Conservation (phyloP, 2,888 invertebrate species). For the Drosophila testacea region DNA sequence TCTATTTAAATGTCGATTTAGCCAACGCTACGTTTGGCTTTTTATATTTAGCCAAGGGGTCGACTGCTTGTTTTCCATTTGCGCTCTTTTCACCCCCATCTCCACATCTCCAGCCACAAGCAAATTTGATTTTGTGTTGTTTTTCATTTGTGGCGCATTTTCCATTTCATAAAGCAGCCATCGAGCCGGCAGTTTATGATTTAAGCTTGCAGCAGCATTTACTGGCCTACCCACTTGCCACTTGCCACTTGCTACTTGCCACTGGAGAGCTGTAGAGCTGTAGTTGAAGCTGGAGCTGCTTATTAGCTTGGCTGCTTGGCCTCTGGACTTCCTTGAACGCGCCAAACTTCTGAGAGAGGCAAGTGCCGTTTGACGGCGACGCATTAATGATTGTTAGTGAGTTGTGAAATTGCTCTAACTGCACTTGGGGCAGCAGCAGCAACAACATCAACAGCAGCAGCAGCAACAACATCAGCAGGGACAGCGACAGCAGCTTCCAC, state of each 20-base stretch:
- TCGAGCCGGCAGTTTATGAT: conserved; percentile 76
- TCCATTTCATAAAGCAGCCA: conserved; percentile 79
- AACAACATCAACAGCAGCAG: conserved; percentile 36
- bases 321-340: conserved; percentile 71
- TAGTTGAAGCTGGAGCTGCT: conserved; percentile 60
- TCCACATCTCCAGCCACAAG: conserved; percentile 1
- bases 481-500: conserved; percentile 62
- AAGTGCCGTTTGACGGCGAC: conserved; percentile 71
- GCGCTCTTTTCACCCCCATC: conserved; percentile 4
- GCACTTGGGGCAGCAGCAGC: conserved; percentile 68
- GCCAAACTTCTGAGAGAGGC: conserved; percentile 64
- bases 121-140: conserved; percentile 45
- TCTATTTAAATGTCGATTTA: conserved; percentile 68
- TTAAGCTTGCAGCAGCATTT: conserved; percentile 68
- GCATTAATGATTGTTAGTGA: conserved; percentile 81
- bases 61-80: conserved; percentile 16
- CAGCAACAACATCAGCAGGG: conserved; percentile 46
- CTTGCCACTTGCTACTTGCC: not conserved
- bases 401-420: conserved; percentile 81
- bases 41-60: conserved; percentile 33
- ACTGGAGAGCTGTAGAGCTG: conserved; percentile 11
- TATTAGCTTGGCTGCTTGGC: conserved; percentile 64
- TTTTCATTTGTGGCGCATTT: conserved; percentile 76
- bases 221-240: conserved; percentile 27
- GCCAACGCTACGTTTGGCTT: conserved; percentile 29